Evolutionary conservation across 2,113 vertebrate genomes (phyloP).

Genomic region (Microtus montanus): DNA sequence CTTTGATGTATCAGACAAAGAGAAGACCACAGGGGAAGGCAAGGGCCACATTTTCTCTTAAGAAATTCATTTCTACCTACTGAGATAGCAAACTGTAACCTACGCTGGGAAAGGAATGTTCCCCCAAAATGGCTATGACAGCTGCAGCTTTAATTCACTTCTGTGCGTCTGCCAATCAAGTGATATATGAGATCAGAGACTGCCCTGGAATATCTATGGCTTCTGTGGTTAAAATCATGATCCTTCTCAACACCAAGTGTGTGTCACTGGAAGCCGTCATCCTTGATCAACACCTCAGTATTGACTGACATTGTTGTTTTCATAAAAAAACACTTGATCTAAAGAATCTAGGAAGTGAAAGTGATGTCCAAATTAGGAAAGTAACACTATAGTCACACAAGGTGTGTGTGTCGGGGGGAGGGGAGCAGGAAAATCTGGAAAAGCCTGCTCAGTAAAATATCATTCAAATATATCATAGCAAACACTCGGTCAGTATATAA

Average conservation of each 20-base stretch:
- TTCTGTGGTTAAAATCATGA: conserved; percentile 59
- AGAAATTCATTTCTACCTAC: conserved; percentile 79
- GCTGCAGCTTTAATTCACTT: conserved; percentile 84
- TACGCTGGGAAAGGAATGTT: conserved; percentile 79
- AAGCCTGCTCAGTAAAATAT: neutral
- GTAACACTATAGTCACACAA: neutral
- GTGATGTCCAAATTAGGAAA: neutral
- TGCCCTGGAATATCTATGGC: conserved; percentile 76
- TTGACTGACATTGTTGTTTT: conserved; percentile 20
- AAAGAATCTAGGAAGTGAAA: neutral
- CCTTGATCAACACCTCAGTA: conserved; percentile 21
- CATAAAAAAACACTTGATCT: neutral
- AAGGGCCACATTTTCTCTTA: conserved; percentile 57
- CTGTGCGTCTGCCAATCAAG: conserved; percentile 83
- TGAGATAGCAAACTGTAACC: conserved; percentile 81
- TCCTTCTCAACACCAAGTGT: neutral
- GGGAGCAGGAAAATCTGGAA: neutral
- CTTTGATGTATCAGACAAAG: conserved; percentile 42
- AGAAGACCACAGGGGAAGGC: conserved; percentile 31
- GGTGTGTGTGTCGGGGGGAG: neutral
- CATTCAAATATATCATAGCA: neutral
- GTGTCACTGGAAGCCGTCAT: neutral
- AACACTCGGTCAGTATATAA: neutral
- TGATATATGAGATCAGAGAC: conserved; percentile 85
- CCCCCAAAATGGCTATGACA: conserved; percentile 83